A percentile compares a stretch with the other conserved stretches of the same genome.
phyloP scores from a whole-genome alignment of 2,797 vertebrate genomes.

The Neosilurus hyrtlii region DNA sequence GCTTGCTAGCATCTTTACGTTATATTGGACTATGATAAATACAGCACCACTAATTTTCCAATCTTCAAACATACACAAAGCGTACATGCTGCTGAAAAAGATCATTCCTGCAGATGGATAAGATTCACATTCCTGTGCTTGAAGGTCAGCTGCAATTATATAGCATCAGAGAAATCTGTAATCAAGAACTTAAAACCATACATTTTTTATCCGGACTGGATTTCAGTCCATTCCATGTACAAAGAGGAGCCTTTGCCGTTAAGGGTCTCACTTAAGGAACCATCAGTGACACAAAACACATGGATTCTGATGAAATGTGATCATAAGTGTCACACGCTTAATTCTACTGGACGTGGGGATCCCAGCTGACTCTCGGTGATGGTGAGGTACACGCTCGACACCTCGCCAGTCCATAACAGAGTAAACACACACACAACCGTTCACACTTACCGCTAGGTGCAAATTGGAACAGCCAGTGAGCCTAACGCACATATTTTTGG shows the following conservation, averaged over 20 bases:
- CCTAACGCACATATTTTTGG: too few relatives aligned
- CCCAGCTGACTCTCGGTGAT: too few relatives aligned
- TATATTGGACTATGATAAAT: not conserved
- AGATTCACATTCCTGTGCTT: constrained; percentile 59
- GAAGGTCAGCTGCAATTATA: constrained; percentile 42
- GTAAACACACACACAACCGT: too few relatives aligned
- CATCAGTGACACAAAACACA: too few relatives aligned
- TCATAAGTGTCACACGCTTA: not conserved
- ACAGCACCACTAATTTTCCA: not conserved
- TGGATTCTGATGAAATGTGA: not conserved
- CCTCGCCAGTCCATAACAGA: too few relatives aligned
- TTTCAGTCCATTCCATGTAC: not conserved
- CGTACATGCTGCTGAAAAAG: constrained; percentile 49
- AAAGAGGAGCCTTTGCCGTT: not conserved
- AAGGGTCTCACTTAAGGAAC: not conserved
- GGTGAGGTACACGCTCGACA: too few relatives aligned
- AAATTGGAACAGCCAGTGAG: too few relatives aligned
- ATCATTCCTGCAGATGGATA: constrained; percentile 58
- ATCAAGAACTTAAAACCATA: not conserved
- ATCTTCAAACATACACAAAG: not conserved
- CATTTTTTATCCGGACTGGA: not conserved
- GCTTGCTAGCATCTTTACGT: not conserved
- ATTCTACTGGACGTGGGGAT: too few relatives aligned
- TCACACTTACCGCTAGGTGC: too few relatives aligned
- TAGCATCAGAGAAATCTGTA: not conserved